Conservation (phyloP, 1,140 invertebrate species). For the Arion vulgaris region DNA sequence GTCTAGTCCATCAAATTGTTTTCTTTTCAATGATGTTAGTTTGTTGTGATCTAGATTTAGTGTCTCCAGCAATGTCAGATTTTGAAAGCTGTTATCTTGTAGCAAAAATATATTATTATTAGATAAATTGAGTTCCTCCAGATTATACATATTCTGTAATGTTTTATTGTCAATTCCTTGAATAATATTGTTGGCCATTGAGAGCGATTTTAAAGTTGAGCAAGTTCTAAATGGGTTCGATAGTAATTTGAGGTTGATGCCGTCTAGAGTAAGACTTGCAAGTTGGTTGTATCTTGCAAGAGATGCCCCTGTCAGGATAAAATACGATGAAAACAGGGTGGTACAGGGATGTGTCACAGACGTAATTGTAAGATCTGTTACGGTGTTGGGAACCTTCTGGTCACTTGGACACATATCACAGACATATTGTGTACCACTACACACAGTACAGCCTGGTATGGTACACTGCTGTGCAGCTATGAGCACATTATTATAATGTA, state of each 20-base stretch:
- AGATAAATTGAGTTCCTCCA: slow-evolving; percentile 46
- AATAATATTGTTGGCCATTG: slow-evolving; percentile 23
- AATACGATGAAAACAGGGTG: neutral
- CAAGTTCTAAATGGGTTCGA: neutral
- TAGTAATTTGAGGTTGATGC: neutral
- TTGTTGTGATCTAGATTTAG: slow-evolving; percentile 48
- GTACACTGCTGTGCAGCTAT: too few species aligned
- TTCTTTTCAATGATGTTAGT: slow-evolving; percentile 34
- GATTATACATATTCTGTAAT: slow-evolving; percentile 44
- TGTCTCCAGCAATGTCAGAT: slow-evolving; percentile 36
- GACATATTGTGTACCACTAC: too few species aligned
- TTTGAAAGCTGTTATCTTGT: slow-evolving; percentile 25
- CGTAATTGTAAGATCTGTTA: neutral
- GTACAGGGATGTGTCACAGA: neutral
- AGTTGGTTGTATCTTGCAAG: neutral
- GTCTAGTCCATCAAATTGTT: slow-evolving; percentile 51
- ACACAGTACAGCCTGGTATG: too few species aligned
- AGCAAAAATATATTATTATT: slow-evolving; percentile 42
- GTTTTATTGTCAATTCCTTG: slow-evolving; percentile 16
- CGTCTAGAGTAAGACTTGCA: neutral
- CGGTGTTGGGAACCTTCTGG: too few species aligned
- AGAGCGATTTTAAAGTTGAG: slow-evolving; percentile 5
- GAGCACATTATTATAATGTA: neutral
- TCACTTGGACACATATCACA: too few species aligned
- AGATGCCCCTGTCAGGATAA: neutral